Evolutionary conservation across 2,888 invertebrate species (phyloP), one percentile per base, ranked within the genome.

Genomic region (Pammene aurita): DNA sequence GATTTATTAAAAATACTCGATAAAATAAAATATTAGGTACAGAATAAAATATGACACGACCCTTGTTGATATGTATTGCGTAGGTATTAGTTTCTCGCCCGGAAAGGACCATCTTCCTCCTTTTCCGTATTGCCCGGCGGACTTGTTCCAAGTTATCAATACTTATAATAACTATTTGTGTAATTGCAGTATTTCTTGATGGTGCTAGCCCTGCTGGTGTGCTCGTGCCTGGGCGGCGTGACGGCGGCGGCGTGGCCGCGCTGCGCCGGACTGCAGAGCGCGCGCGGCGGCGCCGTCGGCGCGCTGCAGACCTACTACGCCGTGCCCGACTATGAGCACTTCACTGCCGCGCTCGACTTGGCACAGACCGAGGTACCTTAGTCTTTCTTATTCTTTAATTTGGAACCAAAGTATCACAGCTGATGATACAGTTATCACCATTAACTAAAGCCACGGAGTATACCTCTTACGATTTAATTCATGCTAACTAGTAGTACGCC

Each of bases 331-430:
- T 87, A 88, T 73, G 95, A 95, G 74, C 95, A 95, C 80, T 96
- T 96, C 81, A 97, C 97, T 6, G 95, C 95, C 26, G 96, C 97
- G 9, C 93, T 97, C 72, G 97, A 97, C 86, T 92, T 97, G 66
- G 96, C 95, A 0, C 97, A 97, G 85, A 95, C 94, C 7, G 82
- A 83, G 78, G 93, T 93, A 83, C 13, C n/a, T n/a, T n/a, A n/a
- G n/a, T n/a, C n/a, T n/a, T n/a, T n/a, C 26, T 26, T 26, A 18
- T 11, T 34, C 34, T n/a, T n/a, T 16, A 14, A 26, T 50, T 50
- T 18, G 44, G 16, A 48, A 14, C 48, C 1, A 26, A 26, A 26
- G 26, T 26, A 26, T 1, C 26, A 26, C 16, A 16, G 1, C 13
- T 44, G n/a, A n/a, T n/a, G n/a, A n/a, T n/a, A n/a, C n/a, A n/a